Base-by-base conservation (phyloP, 2,113 vertebrate genomes). In the Balaeniceps rex region DNA sequence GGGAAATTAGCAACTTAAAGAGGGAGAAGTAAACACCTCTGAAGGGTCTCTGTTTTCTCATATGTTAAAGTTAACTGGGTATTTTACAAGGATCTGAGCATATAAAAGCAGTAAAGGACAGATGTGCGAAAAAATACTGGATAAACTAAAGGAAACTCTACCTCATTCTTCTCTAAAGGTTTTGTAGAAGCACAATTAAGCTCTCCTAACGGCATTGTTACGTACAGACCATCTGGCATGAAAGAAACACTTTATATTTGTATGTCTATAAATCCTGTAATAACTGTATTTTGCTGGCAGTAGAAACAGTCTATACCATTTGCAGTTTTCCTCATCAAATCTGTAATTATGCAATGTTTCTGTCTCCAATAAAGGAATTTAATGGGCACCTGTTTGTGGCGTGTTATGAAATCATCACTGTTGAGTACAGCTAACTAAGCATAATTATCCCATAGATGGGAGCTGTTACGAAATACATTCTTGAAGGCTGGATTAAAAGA, bases 341-440 rank as follows among this genome's bases (percentile, higher is more conserved):
- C 94, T 97, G 92, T 98, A 96, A 96, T 98, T 97, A 95, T 54
- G 54, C 63, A 93, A 61, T 94, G 81, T 97, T 97, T 94, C 95
- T 98, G 95, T 98, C 92, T 96, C 94, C 94, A 98, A 97, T 98
- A 98, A 98, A 98, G 83, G 82, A 96, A 96, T 94, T 96, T 96
- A 91, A 96, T 96, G 90, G 88, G 95, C 96, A 96, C 83, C 93
- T 96, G 70, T 96, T 91, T 94, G 95, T 97, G 68, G 78, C 31
- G 40, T 75, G 49, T 94, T 69, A 82, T 89, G 93, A 95, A 96
- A 93, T 84, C 34, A 47, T 63, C 33, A 16, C 42, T 94, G 90
- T 76, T 55, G 87, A 86, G 46, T 82, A 65, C 76, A 82, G 77
- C 79, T 95, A 92, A 83, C 85, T 68, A 40, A 82, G 19, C 2